These are phyloP conservation scores for Cromileptes altivelis DNA, from an alignment of 2,113 vertebrate species.

Conservation along the genomic window DNA sequence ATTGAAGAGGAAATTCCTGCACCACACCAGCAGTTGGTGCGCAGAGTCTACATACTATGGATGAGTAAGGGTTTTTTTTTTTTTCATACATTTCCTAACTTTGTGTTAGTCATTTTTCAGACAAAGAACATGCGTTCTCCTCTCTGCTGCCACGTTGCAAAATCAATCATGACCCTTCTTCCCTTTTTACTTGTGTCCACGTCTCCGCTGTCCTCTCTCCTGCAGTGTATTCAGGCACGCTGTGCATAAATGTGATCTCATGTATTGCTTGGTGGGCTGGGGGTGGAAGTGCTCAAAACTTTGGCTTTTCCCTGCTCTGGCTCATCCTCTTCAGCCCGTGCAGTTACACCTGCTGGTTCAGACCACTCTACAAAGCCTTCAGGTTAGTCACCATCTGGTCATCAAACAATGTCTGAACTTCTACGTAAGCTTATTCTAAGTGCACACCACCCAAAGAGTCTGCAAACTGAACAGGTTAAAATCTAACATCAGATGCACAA, in stretches of 20 bases:
- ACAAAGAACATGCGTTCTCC: neutral
- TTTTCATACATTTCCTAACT: neutral
- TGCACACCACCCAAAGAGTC: too few relatives aligned
- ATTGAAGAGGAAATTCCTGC: slow-evolving; percentile 93
- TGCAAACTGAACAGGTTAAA: neutral
- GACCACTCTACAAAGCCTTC: slow-evolving; percentile 95
- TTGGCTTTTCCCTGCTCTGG: slow-evolving; percentile 93
- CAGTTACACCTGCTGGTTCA: slow-evolving; percentile 95
- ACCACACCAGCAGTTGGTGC: slow-evolving; percentile 89
- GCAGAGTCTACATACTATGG: slow-evolving; percentile 93
- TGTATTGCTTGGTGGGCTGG: slow-evolving; percentile 96
- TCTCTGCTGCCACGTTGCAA: neutral
- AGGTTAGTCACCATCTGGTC: slow-evolving; percentile 82
- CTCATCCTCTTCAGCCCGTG: slow-evolving; percentile 93
- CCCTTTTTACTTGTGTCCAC: too few relatives aligned
- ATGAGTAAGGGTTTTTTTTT: slow-evolving; percentile 88
- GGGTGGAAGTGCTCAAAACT: slow-evolving; percentile 86
- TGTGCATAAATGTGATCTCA: slow-evolving; percentile 89
- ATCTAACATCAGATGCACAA: neutral
- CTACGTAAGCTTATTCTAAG: neutral
- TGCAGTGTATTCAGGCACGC: slow-evolving; percentile 91
- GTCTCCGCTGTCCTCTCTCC: neutral
- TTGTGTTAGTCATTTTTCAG: neutral
- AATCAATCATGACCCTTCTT: neutral
- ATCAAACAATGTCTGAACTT: neutral